These are phyloP conservation scores for Nycticorax nycticorax DNA, from an alignment of 2,113 vertebrate species.

Conservation along the genomic window DNA sequence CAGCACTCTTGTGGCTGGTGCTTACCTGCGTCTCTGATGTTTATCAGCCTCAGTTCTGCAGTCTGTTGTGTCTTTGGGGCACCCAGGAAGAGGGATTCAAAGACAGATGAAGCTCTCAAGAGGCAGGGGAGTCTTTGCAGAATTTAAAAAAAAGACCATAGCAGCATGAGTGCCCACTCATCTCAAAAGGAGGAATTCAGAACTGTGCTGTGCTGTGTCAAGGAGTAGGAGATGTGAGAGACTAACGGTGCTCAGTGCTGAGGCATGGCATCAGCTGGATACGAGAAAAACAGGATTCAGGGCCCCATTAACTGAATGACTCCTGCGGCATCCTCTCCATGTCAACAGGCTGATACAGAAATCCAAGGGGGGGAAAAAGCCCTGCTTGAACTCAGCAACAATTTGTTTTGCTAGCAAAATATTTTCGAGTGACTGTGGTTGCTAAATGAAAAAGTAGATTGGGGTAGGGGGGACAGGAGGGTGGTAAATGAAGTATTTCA, in stretches of 20 bases:
- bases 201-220: neutral
- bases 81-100: neutral
- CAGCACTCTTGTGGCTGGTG: rapidly evolving
- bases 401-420: neutral
- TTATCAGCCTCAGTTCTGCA: neutral
- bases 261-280: neutral
- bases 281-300: neutral
- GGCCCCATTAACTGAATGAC: neutral
- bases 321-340: neutral
- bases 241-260: neutral
- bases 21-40: neutral
- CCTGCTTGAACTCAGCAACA: neutral
- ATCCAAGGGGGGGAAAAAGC: neutral
- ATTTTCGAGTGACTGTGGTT: neutral
- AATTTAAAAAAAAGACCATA: neutral
- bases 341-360: constrained; percentile 33
- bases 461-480: neutral
- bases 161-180: neutral
- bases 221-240: neutral
- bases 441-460: neutral
- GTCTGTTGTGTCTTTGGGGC: neutral
- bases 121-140: neutral
- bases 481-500: neutral
- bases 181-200: neutral
- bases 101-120: neutral